These are phyloP conservation scores for Calephelis nemesis DNA, from an alignment of 1,140 invertebrate genomes.

Conservation along the genomic window DNA sequence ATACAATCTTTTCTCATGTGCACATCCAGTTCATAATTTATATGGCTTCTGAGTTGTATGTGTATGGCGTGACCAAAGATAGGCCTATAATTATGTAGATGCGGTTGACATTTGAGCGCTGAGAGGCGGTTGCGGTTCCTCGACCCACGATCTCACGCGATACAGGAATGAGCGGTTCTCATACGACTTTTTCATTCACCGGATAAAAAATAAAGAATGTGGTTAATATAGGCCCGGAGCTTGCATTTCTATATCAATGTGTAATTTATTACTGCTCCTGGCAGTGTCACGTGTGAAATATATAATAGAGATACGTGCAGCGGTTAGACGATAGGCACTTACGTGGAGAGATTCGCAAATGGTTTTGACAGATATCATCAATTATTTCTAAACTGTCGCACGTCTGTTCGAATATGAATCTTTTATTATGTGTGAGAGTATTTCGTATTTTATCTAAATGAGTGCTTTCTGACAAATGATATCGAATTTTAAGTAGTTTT, in stretches of 20 bases:
- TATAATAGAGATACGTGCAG: slow-evolving; percentile 48
- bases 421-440: too few relatives aligned
- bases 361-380: slow-evolving; percentile 34
- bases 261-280: slow-evolving; percentile 58
- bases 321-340: slow-evolving; percentile 49
- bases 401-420: too few relatives aligned
- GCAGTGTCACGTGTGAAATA: slow-evolving; percentile 56
- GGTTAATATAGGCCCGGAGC: slow-evolving; percentile 22
- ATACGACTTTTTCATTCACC: slow-evolving; percentile 19
- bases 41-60: slow-evolving; percentile 39
- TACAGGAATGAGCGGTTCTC: slow-evolving; percentile 63
- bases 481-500: too few relatives aligned
- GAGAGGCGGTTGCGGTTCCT: slow-evolving; percentile 37
- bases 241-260: slow-evolving; percentile 50
- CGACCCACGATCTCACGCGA: slow-evolving; percentile 52
- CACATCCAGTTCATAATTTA: slow-evolving; percentile 19
- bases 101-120: slow-evolving; percentile 67
- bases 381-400: slow-evolving; percentile 24
- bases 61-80: slow-evolving; percentile 50
- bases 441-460: too few relatives aligned
- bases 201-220: slow-evolving; percentile 25
- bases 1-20: slow-evolving; percentile 5
- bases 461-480: too few relatives aligned
- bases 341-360: slow-evolving; percentile 44
- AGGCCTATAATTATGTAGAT: slow-evolving; percentile 55